A percentile compares a stretch with the other conserved stretches of the same genome.
Conservation (phyloP, 2,888 invertebrate genomes). For the Patella depressa region DNA sequence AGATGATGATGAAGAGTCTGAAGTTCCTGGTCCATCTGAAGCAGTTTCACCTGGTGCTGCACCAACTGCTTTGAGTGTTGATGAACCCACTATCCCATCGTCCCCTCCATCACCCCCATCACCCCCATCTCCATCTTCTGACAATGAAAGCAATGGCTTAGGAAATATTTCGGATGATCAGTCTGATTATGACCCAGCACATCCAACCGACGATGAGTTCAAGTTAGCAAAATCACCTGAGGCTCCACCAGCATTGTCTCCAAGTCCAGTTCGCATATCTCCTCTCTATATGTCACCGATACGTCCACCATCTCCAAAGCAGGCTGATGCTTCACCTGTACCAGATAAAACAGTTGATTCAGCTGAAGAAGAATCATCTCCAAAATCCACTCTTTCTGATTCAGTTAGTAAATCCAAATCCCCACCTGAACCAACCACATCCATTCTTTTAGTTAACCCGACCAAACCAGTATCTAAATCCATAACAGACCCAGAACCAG, state of each 20-base stretch:
- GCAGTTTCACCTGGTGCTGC: neutral
- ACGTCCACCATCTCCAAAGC: neutral
- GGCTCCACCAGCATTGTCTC: neutral
- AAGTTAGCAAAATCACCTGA: neutral
- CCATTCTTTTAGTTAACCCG: neutral
- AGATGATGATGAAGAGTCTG: neutral
- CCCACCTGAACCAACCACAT: neutral
- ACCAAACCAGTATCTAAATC: neutral
- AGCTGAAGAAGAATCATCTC: neutral
- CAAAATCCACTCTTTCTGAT: neutral
- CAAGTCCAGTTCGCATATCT: neutral
- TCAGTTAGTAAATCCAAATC: neutral
- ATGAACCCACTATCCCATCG: neutral
- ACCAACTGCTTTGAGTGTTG: neutral
- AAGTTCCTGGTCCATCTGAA: neutral
- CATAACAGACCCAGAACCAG: neutral
- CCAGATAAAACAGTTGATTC: neutral
- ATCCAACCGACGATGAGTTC: slow-evolving; percentile 38
- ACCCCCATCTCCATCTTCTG: neutral
- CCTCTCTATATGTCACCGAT: neutral
- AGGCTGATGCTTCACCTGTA: neutral
- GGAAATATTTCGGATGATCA: slow-evolving; percentile 1
- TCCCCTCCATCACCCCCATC: neutral
- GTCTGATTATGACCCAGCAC: slow-evolving; percentile 38
- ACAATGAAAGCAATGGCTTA: neutral